Evolutionary conservation across 2,797 vertebrate genomes (phyloP), one percentile per base, ranked within the genome.

Genomic region (Huso huso): DNA sequence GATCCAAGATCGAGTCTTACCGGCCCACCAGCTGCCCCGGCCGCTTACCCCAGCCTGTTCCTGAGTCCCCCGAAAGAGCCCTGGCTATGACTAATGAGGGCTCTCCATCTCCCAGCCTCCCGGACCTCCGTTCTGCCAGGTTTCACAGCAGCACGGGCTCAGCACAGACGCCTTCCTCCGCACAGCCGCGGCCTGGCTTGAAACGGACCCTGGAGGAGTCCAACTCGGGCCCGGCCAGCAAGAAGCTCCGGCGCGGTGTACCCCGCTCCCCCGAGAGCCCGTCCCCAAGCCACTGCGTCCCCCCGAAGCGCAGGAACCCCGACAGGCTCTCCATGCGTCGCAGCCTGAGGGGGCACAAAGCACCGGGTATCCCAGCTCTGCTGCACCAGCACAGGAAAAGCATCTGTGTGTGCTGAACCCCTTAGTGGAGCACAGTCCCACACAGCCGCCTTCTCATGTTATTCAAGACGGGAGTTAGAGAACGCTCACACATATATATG

Each of bases 371-470:
- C 58, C 83, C 79, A 1, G 81, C 87, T 0, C 85, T 97, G 64
- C 89, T 96, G 66, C 93, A 94, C 50, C 91, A 92, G 66, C 91
- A 93, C 64, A 76, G 91, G 67, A 97, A 96, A 74, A 88, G 93
- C 0, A 87, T 98, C 67, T 98, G 95, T 10, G 95, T 96, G 1
- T 98, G 90, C 81, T 97, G 87, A 93, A 72, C 55, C 0, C 60
- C 10, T 65, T 50, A 12, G 64, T 51, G 49, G 57, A 51, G 59
- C 10, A 67, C 8, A 0, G 9, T 65, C 49, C 48, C 66, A 53
- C 63, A 48, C 67, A 59, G 23, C 61, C 50, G 61, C 49, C 51
- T 37, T 67, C 66, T 59, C 49, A 64, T 63, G 64, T 64, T 10
- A 61, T 64, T 37, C 4, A 37, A 37, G 4, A 37, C 37, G 5